These are phyloP conservation scores for Pogonocichla stellata DNA, from an alignment of 2,113 vertebrate genomes.

Conservation along the genomic window DNA sequence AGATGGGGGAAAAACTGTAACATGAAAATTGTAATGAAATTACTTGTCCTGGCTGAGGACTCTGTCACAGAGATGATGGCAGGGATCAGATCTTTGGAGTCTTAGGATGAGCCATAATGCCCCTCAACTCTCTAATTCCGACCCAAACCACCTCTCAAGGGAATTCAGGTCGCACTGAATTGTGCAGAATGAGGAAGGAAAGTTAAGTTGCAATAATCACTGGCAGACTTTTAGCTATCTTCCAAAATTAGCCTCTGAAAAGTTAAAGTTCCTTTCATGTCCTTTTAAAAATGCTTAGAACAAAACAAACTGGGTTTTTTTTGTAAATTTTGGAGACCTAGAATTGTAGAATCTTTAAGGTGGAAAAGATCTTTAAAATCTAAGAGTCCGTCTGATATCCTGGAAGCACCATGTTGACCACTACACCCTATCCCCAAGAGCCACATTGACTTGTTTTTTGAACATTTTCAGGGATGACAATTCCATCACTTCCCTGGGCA, in stretches of 20 bases:
- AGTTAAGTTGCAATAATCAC: background rate
- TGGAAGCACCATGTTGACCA: too few relatives aligned
- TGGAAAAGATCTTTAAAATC: background rate
- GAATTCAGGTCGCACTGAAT: background rate
- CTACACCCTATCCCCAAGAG: background rate
- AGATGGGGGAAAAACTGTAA: background rate
- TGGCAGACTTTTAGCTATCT: background rate
- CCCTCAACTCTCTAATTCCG: background rate
- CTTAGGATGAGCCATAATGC: background rate
- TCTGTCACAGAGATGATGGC: background rate
- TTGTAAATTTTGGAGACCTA: background rate
- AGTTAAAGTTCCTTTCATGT: background rate
- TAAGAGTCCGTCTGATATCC: background rate
- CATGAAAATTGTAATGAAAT: rapidly evolving
- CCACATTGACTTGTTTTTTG: background rate
- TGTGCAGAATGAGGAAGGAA: background rate
- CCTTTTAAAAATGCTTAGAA: background rate
- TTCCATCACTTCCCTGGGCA: background rate
- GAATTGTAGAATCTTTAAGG: background rate
- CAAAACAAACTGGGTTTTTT: background rate
- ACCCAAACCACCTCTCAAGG: background rate
- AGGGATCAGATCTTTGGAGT: background rate
- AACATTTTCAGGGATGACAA: background rate
- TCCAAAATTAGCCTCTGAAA: background rate
- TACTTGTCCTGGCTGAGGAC: background rate